Conservation (phyloP, 2,797 vertebrate species). For the Myripristis murdjan region DNA sequence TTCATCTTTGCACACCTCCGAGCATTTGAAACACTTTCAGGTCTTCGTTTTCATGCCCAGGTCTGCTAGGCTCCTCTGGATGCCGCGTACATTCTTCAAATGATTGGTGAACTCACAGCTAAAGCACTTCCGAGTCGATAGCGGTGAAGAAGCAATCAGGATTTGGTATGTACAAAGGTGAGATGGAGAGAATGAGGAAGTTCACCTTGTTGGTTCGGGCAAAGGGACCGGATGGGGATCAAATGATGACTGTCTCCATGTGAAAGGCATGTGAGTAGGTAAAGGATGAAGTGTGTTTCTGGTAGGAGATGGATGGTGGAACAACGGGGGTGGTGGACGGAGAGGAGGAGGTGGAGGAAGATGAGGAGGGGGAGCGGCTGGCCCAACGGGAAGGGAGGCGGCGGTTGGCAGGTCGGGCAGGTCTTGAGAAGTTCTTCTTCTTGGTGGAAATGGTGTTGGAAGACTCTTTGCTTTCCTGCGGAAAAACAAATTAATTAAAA, state of each 20-base stretch:
- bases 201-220: constrained; percentile 45
- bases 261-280: constrained; percentile 82
- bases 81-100: constrained; percentile 66
- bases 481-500: constrained; percentile 78
- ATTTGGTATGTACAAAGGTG: constrained; percentile 75
- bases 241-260: constrained; percentile 87
- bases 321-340: constrained; percentile 65
- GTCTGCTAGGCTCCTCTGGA: constrained; percentile 48
- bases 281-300: constrained; percentile 77
- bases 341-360: constrained; percentile 71
- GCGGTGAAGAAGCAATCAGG: constrained; percentile 55
- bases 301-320: constrained; percentile 63
- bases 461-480: constrained; percentile 75
- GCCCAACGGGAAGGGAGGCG: constrained; percentile 96
- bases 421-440: constrained; percentile 93
- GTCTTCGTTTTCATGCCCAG: constrained; percentile 40
- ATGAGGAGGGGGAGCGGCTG: constrained; percentile 78
- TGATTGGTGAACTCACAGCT: constrained; percentile 57
- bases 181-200: constrained; percentile 36
- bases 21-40: constrained; percentile 34
- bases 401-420: constrained; percentile 92
- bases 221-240: constrained; percentile 59
- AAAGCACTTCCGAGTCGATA: constrained; percentile 72
- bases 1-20: constrained; percentile 30
- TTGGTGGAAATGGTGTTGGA: constrained; percentile 65